phyloP scores from a whole-genome alignment of 2,888 invertebrate genomes.

The Microctonus aethiopoides region DNA sequence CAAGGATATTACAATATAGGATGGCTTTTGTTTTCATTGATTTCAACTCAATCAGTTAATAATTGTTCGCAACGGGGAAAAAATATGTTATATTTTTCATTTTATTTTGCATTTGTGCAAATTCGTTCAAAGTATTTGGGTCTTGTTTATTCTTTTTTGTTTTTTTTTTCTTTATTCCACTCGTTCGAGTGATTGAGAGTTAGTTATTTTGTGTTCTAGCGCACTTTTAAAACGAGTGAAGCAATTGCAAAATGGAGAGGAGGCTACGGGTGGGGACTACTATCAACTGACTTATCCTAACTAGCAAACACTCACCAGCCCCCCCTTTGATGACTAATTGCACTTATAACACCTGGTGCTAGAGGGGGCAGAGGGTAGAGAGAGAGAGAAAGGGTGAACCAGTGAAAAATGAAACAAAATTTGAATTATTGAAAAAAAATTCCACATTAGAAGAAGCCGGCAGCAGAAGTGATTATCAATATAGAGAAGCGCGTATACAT shows the following conservation, averaged over 20 bases:
- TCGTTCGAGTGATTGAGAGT: constrained; percentile 45
- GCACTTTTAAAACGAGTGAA: constrained; percentile 64
- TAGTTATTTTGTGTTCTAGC: constrained; percentile 65
- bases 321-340: constrained; percentile 55
- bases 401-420: neutral
- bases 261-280: constrained; percentile 64
- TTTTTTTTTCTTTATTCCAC: neutral
- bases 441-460: neutral
- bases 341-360: constrained; percentile 43
- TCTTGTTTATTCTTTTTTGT: neutral
- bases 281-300: constrained; percentile 66
- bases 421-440: constrained; percentile 8
- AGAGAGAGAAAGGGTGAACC: constrained; percentile 10
- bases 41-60: neutral
- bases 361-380: constrained; percentile 30
- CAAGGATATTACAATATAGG: neutral
- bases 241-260: constrained; percentile 64
- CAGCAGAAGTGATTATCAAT: neutral
- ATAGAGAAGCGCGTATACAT: neutral
- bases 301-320: constrained; percentile 58
- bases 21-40: neutral
- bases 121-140: constrained; percentile 9
- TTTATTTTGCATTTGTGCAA: neutral
- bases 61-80: neutral
- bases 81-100: neutral